Evolutionary conservation across 2,888 invertebrate genomes (phyloP).

Genomic region (Latrodectus hesperus): DNA sequence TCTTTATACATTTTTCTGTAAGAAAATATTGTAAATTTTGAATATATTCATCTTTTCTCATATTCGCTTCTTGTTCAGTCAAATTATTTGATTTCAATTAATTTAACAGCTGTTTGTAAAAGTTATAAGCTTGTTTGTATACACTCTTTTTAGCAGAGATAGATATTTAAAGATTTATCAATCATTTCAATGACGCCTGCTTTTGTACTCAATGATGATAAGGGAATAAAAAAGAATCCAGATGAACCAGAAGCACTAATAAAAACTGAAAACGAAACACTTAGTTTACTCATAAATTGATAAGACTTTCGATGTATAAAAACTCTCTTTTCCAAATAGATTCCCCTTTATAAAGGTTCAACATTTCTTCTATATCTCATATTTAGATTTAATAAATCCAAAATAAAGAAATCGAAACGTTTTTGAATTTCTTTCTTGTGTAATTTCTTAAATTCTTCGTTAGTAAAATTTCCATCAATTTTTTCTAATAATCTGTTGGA

Average conservation of each 20-base stretch:
- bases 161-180: conserved; percentile 1
- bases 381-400: not conserved
- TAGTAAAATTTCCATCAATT: not conserved
- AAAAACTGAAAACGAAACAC: not conserved
- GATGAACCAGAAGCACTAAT: not conserved
- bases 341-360: too few relatives aligned
- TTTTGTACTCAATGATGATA: not conserved
- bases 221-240: not conserved
- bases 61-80: not conserved
- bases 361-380: not conserved
- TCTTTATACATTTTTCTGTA: not conserved
- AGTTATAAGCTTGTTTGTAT: not conserved
- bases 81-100: not conserved
- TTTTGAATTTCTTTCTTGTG: not conserved
- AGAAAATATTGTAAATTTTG: not conserved
- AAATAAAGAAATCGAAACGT: not conserved
- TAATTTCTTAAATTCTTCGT: not conserved
- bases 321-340: too few relatives aligned
- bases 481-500: conserved; percentile 1
- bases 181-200: not conserved
- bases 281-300: not conserved
- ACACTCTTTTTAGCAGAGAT: not conserved
- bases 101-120: not conserved
- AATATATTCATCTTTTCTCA: not conserved
- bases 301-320: not conserved